Evolutionary conservation across 2,888 invertebrate species (phyloP).

Genomic region (Lasioglossum malachurum): DNA sequence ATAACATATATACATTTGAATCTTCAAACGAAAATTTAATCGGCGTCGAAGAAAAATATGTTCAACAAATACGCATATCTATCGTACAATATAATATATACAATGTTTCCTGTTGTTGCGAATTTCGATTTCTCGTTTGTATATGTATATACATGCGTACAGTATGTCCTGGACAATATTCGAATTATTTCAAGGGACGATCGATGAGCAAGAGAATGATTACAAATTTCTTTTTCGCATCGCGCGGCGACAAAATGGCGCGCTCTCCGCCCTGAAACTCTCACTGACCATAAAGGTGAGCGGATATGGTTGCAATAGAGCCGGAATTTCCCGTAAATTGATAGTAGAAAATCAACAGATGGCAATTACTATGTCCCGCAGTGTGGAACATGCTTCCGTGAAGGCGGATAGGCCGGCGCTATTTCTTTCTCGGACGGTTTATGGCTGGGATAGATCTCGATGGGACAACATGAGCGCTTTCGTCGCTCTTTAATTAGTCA

Average conservation of each 20-base stretch:
- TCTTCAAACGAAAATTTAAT: slow-evolving; percentile 42
- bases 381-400: background rate
- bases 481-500: background rate
- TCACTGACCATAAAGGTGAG: background rate
- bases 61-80: slow-evolving; percentile 24
- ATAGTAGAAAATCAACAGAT: background rate
- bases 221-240: background rate
- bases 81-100: slow-evolving; percentile 11
- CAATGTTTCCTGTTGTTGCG: background rate
- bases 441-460: slow-evolving; percentile 1
- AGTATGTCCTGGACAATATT: background rate
- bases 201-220: background rate
- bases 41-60: slow-evolving; percentile 35
- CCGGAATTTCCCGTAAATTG: background rate
- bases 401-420: background rate
- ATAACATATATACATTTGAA: slow-evolving; percentile 36
- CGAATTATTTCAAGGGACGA: background rate
- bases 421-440: slow-evolving; percentile 4
- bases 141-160: slow-evolving; percentile 4
- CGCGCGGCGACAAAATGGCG: background rate
- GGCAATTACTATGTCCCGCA: background rate
- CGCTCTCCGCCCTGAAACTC: background rate
- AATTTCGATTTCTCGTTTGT: background rate
- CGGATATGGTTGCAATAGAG: background rate
- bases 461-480: background rate